phyloP scores from a whole-genome alignment of 2,113 vertebrate species.

The rabbit (Oryctolagus cuniculus) region mOryCun1.1 NC_091432.1:149776001-149776500 shows the following conservation, averaged over 20 bases:
- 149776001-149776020: conserved; percentile 16
- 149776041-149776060: background rate
- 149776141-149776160: background rate
- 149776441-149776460: conserved; percentile 59
- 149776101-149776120: conserved; percentile 37
- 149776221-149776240: conserved; percentile 19
- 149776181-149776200: background rate
- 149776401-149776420: conserved; percentile 77
- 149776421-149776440: conserved; percentile 56
- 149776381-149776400: conserved; percentile 76
- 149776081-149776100: background rate
- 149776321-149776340: conserved; percentile 66
- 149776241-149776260: conserved; percentile 48
- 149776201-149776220: background rate
- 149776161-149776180: background rate
- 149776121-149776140: background rate
- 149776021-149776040: background rate
- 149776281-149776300: conserved; percentile 52
- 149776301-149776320: conserved; percentile 72
- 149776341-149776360: conserved; percentile 66
- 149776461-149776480: conserved; percentile 66
- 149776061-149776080: conserved; percentile 32
- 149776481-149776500: background rate
- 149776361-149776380: conserved; percentile 73
- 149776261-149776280: conserved; percentile 41